Evolutionary conservation across 2,888 invertebrate genomes (phyloP).

Genomic region (Lycaena phlaeas): DNA sequence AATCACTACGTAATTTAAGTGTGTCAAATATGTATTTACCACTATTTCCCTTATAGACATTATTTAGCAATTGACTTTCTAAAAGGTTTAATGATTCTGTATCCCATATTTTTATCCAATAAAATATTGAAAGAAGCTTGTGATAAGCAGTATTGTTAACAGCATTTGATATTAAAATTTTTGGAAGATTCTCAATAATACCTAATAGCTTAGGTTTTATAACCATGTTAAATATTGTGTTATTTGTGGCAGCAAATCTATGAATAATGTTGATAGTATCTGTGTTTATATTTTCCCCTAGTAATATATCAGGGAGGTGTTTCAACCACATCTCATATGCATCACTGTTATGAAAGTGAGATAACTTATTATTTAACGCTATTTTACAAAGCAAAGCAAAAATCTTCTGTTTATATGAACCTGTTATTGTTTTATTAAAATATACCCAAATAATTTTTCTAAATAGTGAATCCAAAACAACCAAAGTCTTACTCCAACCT

Average conservation of each 20-base stretch:
- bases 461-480: slow-evolving; percentile 44
- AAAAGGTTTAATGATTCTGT: slow-evolving; percentile 47
- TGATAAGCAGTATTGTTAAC: slow-evolving; percentile 51
- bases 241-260: slow-evolving; percentile 71
- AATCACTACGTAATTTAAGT: slow-evolving; percentile 42
- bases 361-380: slow-evolving; percentile 48
- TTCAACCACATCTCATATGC: slow-evolving; percentile 65
- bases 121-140: slow-evolving; percentile 68
- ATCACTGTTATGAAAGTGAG: slow-evolving; percentile 44
- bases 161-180: slow-evolving; percentile 45
- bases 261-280: slow-evolving; percentile 72
- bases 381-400: slow-evolving; percentile 58
- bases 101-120: slow-evolving; percentile 65
- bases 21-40: slow-evolving; percentile 54
- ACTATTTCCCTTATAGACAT: slow-evolving; percentile 42
- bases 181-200: slow-evolving; percentile 62
- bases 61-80: slow-evolving; percentile 46
- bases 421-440: slow-evolving; percentile 36
- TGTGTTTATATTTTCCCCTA: slow-evolving; percentile 55
- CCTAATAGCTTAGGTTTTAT: slow-evolving; percentile 47
- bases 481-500: slow-evolving; percentile 45
- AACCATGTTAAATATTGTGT: slow-evolving; percentile 58
- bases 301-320: slow-evolving; percentile 71
- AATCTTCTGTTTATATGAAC: slow-evolving; percentile 43
- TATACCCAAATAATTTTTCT: slow-evolving; percentile 50